These are phyloP conservation scores for Trypoxylon attenuatum DNA, from an alignment of 2,888 invertebrate species.

Conservation along the genomic window DNA sequence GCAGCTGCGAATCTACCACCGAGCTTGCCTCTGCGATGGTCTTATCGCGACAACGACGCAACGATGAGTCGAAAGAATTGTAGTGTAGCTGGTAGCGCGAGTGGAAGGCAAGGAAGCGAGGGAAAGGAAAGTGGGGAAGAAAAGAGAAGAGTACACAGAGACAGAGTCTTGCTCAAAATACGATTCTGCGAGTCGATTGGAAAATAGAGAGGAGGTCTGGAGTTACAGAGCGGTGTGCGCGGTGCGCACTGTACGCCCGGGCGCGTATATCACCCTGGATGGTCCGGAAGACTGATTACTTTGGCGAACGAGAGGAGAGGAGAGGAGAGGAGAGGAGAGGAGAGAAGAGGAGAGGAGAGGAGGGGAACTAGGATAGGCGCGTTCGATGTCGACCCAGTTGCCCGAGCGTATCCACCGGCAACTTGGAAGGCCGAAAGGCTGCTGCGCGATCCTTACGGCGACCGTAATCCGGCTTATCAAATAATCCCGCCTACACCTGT, in stretches of 20 bases:
- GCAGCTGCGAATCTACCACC: constrained; percentile 27
- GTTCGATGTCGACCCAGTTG: not conserved
- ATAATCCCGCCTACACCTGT: constrained; percentile 42
- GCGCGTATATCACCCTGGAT: constrained; percentile 3
- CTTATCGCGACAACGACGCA: constrained; percentile 28
- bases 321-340: too few species aligned
- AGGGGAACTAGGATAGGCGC: too few species aligned
- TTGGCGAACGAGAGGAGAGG: not conserved
- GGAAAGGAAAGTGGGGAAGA: not conserved
- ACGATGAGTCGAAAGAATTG: too few species aligned
- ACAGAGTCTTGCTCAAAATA: not conserved
- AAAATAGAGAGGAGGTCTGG: not conserved
- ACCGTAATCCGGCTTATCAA: constrained; percentile 46
- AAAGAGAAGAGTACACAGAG: not conserved
- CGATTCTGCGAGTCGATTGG: too few species aligned
- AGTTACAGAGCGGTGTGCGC: not conserved
- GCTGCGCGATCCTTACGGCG: constrained; percentile 30
- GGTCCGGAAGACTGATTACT: constrained; percentile 30
- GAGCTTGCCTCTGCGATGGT: constrained; percentile 35
- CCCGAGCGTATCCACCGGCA: not conserved
- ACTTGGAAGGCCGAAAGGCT: not conserved
- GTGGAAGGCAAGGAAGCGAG: not conserved
- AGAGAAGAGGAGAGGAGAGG: too few species aligned
- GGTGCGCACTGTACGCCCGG: not conserved
- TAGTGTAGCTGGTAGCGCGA: not conserved